Evolutionary conservation across 2,797 vertebrate species (phyloP).

Genomic region (Enteromius radiatus): DNA sequence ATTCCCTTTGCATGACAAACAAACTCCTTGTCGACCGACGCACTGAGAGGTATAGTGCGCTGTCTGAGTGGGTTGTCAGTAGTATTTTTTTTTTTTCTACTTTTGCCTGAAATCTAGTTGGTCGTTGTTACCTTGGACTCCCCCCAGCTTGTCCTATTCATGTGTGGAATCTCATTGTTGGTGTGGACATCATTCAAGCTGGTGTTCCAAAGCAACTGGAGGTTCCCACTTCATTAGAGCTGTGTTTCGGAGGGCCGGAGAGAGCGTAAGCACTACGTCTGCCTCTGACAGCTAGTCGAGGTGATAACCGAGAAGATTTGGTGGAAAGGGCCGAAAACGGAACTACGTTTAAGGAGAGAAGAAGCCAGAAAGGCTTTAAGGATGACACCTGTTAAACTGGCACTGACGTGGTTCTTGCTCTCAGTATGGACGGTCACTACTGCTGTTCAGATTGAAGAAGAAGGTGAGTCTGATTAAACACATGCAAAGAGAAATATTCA

Average conservation of each 20-base stretch:
- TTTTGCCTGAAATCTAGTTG: slow-evolving; percentile 54
- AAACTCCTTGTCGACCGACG: slow-evolving; percentile 65
- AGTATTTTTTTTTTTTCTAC: slow-evolving; percentile 57
- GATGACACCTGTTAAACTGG: slow-evolving; percentile 71
- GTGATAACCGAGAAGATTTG: slow-evolving; percentile 63
- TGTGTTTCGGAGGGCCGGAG: slow-evolving; percentile 65
- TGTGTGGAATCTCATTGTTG: slow-evolving; percentile 81
- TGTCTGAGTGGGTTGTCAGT: slow-evolving; percentile 75
- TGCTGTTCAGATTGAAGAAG: slow-evolving; percentile 61
- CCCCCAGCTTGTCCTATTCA: slow-evolving; percentile 71
- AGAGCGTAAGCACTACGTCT: slow-evolving; percentile 65
- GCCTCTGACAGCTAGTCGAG: slow-evolving; percentile 66
- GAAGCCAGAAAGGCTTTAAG: slow-evolving; percentile 60
- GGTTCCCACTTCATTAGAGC: slow-evolving; percentile 75
- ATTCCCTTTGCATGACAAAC: slow-evolving; percentile 72
- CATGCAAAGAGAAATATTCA: neutral
- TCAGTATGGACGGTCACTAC: slow-evolving; percentile 62
- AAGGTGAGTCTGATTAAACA: slow-evolving; percentile 44
- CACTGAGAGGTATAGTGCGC: slow-evolving; percentile 67
- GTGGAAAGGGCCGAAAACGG: slow-evolving; percentile 55
- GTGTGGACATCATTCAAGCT: slow-evolving; percentile 74
- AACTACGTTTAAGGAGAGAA: slow-evolving; percentile 44
- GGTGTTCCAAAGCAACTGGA: slow-evolving; percentile 77
- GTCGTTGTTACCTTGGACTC: slow-evolving; percentile 74
- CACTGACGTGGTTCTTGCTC: slow-evolving; percentile 69